Base-by-base conservation (phyloP, 2,113 vertebrate genomes). In the Menidia beryllina region DNA sequence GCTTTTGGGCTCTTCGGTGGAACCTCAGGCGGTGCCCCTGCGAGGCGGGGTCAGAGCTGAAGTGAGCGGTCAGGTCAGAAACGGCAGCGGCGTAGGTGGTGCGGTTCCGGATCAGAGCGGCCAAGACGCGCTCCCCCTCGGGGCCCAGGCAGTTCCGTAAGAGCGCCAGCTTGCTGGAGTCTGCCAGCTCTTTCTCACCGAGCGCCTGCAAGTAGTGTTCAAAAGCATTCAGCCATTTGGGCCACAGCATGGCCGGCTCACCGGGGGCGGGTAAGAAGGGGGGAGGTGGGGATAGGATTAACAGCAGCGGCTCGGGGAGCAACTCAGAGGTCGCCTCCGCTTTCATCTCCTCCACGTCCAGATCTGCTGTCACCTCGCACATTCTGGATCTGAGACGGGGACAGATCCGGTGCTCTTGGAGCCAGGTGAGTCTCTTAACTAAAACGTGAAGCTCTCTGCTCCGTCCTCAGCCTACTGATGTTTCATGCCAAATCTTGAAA, bases 81-180 rank as follows among this genome's bases (percentile, higher is more conserved):
- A 88, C 3, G 41, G 76, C 90, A 2, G 55, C 64, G 0, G 39
- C 17, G 6, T 89, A 91, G 0, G 81, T 48, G 41, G 54, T 27
- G 20, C 77, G 64, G 1, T 34, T 47, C 1, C 19, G 51, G 21
- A 85, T 43, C 41, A 90, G 78, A 2, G 67, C 30, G 0, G 59
- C 23, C 57, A 74, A 85, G 71, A 91, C 15, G 2, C 47, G 79
- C 69, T 83, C 77, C 5, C 90, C 90, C 41, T 90, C 87, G 0
- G 30, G 69, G n/a, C 90, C 90, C 0, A 91, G 85, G 60, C 86
- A 89, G 78, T 86, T 87, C 61, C 81, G 79, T 19, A 91, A 19
- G 1, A 91, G 87, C 19, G 52, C 27, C 52, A 80, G 69, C 59
- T 81, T 90, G 5, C 65, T 87, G 45, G 81, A 81, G 74, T 90